phyloP scores from a whole-genome alignment of 2,113 vertebrate genomes.

The Montifringilla adamsi region DNA sequence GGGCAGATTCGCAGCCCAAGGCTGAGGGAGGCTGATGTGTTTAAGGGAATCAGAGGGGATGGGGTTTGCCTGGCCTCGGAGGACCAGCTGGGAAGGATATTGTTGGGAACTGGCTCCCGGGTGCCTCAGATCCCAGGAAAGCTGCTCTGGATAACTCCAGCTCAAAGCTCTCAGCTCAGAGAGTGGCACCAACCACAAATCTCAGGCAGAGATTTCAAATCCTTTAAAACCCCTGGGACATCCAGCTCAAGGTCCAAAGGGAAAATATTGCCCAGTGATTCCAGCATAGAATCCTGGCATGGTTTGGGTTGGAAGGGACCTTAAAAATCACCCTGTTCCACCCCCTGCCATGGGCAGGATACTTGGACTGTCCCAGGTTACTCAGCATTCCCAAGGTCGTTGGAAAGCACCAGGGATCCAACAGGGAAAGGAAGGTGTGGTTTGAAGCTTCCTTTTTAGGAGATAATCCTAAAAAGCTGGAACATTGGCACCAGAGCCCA shows the following conservation, averaged over 20 bases:
- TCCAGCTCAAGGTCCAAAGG: not conserved
- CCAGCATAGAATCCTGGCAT: not conserved
- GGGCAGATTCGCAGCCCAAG: not conserved
- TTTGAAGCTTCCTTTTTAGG: not conserved
- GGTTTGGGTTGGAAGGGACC: not conserved
- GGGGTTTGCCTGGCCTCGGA: not conserved
- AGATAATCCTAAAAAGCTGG: not conserved
- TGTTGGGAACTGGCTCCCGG: not conserved
- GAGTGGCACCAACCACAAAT: not conserved
- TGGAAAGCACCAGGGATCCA: not conserved
- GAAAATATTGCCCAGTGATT: not conserved
- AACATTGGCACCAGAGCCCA: not conserved
- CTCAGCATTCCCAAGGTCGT: not conserved
- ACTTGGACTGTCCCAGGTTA: not conserved
- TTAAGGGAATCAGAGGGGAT: not conserved
- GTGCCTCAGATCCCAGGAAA: not conserved
- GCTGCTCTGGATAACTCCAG: not conserved
- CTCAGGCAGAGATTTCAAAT: not conserved
- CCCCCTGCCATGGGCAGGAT: not conserved
- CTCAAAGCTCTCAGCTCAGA: not conserved
- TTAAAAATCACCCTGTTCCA: not conserved
- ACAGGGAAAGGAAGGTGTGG: not conserved
- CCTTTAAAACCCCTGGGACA: accelerated
- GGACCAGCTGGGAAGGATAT: not conserved
- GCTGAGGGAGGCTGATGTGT: too few species aligned